These are phyloP conservation scores for Andrena bicolor DNA, from an alignment of 2,888 invertebrate genomes.

Conservation along the genomic window DNA sequence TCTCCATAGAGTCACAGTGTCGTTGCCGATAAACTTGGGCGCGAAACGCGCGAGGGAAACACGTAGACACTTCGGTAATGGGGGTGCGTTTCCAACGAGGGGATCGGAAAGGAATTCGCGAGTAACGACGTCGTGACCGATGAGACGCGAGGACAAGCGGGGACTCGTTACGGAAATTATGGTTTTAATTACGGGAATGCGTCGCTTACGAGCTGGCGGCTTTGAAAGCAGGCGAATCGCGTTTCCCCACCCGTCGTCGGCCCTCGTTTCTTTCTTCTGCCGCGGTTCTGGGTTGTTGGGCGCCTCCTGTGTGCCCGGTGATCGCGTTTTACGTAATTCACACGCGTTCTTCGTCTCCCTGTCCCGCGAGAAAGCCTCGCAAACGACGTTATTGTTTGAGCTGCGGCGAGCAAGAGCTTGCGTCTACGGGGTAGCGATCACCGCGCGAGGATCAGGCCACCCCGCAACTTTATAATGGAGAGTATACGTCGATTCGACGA, in stretches of 20 bases:
- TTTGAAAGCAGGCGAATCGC: conserved; percentile 8
- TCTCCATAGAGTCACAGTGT: background rate
- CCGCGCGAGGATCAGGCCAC: conserved; percentile 14
- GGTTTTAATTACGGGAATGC: conserved; percentile 37
- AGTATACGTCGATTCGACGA: conserved; percentile 15
- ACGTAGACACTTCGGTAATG: background rate
- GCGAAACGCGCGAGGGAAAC: background rate
- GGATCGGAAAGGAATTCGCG: background rate
- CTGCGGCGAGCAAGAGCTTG: background rate
- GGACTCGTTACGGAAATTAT: conserved; percentile 41
- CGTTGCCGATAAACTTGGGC: background rate
- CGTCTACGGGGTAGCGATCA: background rate
- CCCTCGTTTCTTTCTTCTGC: background rate
- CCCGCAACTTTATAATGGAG: conserved; percentile 38
- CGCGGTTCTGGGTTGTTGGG: no score
- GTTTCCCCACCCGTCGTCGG: background rate
- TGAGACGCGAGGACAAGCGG: background rate
- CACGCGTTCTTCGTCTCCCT: background rate
- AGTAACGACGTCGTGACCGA: conserved; percentile 18
- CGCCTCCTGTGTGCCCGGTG: background rate
- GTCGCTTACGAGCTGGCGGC: background rate
- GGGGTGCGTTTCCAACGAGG: background rate
- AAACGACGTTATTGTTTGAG: conserved; percentile 26
- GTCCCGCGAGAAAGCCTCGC: background rate
- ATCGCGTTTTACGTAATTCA: conserved; percentile 12